Evolutionary conservation across 2,888 invertebrate species (phyloP).

Genomic region (Glaucopsyche alexis): DNA sequence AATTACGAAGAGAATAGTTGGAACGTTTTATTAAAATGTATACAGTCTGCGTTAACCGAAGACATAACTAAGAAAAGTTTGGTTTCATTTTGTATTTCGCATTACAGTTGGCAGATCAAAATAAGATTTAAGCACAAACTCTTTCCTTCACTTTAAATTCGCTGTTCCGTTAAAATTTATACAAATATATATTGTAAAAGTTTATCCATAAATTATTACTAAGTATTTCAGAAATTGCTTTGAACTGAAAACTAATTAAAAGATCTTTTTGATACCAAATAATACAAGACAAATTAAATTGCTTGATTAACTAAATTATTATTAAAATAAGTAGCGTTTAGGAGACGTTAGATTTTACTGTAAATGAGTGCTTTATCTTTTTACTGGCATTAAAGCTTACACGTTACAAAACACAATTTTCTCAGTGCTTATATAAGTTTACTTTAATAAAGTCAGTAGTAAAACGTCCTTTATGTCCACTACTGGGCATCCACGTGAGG

Average conservation of each 20-base stretch:
- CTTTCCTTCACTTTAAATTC: slow-evolving; percentile 18
- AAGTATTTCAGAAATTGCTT: slow-evolving; percentile 4
- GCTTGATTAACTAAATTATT: background rate
- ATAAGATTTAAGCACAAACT: slow-evolving; percentile 24
- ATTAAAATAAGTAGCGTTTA: background rate
- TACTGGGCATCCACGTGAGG: background rate
- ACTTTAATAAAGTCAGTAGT: background rate
- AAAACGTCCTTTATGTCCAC: background rate
- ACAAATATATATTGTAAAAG: slow-evolving; percentile 13
- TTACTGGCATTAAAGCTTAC: background rate
- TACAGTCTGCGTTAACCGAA: slow-evolving; percentile 11
- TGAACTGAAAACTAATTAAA: slow-evolving; percentile 13
- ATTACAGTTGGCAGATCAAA: slow-evolving; percentile 30
- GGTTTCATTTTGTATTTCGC: slow-evolving; percentile 28
- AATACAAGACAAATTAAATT: background rate
- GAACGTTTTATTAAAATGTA: slow-evolving; percentile 28
- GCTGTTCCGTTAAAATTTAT: slow-evolving; percentile 12
- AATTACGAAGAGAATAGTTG: slow-evolving; percentile 19
- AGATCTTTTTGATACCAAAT: slow-evolving; percentile 6
- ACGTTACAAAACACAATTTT: background rate
- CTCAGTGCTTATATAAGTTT: background rate
- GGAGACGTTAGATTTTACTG: too few relatives aligned
- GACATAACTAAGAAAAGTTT: slow-evolving; percentile 30
- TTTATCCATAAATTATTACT: slow-evolving; percentile 17
- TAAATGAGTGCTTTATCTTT: background rate